These are phyloP conservation scores for Garra rufa DNA, from an alignment of 2,113 vertebrate genomes.

Conservation along the genomic window DNA sequence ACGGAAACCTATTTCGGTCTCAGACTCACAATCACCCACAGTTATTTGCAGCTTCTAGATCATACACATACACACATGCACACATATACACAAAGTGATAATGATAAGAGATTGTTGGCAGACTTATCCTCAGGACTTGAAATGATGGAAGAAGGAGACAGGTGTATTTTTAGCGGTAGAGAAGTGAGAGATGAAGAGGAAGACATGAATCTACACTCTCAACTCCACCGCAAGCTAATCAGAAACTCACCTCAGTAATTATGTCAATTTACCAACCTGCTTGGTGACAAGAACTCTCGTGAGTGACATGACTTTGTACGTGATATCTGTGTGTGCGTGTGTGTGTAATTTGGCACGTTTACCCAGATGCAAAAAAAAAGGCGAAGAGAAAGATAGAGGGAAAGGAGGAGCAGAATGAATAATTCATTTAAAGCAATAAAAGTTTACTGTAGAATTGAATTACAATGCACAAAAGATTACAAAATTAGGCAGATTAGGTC, in stretches of 20 bases:
- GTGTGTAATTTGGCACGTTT: conserved; percentile 2
- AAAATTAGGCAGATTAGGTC: conserved; percentile 11
- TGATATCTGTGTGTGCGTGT: not conserved
- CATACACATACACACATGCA: not conserved
- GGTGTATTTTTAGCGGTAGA: conserved; percentile 38
- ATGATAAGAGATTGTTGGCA: conserved; percentile 40
- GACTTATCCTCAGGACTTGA: conserved; percentile 33
- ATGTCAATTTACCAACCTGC: conserved; percentile 37
- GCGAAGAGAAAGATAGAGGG: not conserved
- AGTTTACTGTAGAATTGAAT: not conserved
- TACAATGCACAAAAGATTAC: conserved; percentile 2
- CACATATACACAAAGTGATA: conserved; percentile 35
- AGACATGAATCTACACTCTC: conserved; percentile 13
- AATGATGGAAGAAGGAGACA: conserved; percentile 35
- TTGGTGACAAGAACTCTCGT: conserved; percentile 22
- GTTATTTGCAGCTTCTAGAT: conserved; percentile 12
- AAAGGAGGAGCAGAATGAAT: not conserved
- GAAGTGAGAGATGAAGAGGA: conserved; percentile 6
- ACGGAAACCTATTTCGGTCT: not conserved
- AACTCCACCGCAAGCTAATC: conserved; percentile 39
- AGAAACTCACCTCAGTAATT: conserved; percentile 35
- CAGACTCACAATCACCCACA: conserved; percentile 7
- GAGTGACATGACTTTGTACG: conserved; percentile 22
- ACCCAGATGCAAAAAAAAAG: conserved; percentile 8
- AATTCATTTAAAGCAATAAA: conserved; percentile 11